Base-by-base conservation (phyloP, 30 jellyfish, hydroid and myxozoan genomes). In the Mastigias papua region DNA sequence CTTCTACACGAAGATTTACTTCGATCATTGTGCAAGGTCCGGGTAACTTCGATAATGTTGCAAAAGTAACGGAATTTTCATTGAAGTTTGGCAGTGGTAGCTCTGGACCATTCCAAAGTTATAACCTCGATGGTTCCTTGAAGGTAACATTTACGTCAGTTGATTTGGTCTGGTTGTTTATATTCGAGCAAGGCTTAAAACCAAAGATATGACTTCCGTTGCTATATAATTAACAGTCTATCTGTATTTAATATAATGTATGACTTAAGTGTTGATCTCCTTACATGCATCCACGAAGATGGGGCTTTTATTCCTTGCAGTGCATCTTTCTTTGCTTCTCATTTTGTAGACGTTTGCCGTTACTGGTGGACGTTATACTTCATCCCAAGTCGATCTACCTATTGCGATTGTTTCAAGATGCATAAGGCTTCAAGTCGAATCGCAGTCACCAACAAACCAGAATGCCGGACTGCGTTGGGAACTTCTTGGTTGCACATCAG, bases 381-480 rank as follows among this genome's bases (percentile, higher is more conserved):
- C 96, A 29, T 22, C 70, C 17, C 91, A 71, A 33, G 34, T 69
- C 15, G 69, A 80, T 54, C 85, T 88, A 20, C 96, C 92, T n/a
- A 26, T 37, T 60, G 67, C 96, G 10, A 49, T 88, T 22, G 74
- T 57, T 48, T 78, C 96, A 16, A 69, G 46, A 48, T 88, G 96
- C 26, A 22, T 88, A 29, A 37, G 88, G 34, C 65, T 88, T 23
- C 83, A 88, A 88, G 91, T 88, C 7, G 91, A 79, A 51, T 13
- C 91, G 4, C 78, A 71, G 69, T 68, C 95, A 16, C 50, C 84
- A 15, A 37, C 34, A 20, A 29, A 21, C 1, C 62, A 57, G 19
- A 67, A 86, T 64, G 91, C 50, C 9, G 96, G 88, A 16, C 68
- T 88, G 0, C 50, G 96, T 11, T 88, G 96, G 96, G 96, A 88